phyloP scores from a whole-genome alignment of 2,113 vertebrate genomes.

The Tragelaphus buxtoni region DNA sequence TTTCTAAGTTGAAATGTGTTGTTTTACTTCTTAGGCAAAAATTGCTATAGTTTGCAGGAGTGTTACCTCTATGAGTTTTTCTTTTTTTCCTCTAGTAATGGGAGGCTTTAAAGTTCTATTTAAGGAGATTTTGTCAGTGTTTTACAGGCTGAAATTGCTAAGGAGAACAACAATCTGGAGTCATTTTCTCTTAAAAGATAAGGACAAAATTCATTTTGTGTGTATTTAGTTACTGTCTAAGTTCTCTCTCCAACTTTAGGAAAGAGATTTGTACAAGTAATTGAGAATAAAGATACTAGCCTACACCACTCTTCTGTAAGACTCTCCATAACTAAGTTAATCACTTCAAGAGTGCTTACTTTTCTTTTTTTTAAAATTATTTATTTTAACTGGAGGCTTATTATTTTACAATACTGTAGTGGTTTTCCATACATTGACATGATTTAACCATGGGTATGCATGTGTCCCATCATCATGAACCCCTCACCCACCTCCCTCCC shows the following conservation, averaged over 20 bases:
- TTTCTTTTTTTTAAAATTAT: not conserved
- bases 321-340: not conserved
- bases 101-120: conserved; percentile 1
- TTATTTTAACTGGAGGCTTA: not conserved
- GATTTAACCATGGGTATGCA: not conserved
- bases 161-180: not conserved
- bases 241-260: not conserved
- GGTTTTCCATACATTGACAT: not conserved
- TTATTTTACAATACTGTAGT: not conserved
- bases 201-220: not conserved
- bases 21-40: not conserved
- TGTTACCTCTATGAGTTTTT: not conserved
- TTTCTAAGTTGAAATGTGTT: not conserved
- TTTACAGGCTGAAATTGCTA: conserved; percentile 21
- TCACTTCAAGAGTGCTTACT: not conserved
- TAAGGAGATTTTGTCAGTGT: not conserved
- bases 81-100: not conserved
- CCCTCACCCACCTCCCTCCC: not conserved
- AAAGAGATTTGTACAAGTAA: conserved; percentile 18
- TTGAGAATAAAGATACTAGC: not conserved
- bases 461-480: not conserved
- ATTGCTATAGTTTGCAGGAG: not conserved
- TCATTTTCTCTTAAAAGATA: conserved; percentile 29
- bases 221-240: not conserved
- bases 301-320: not conserved